These are phyloP conservation scores for Drosophila mimetica DNA, from an alignment of 2,888 invertebrate species.

Conservation along the genomic window DNA sequence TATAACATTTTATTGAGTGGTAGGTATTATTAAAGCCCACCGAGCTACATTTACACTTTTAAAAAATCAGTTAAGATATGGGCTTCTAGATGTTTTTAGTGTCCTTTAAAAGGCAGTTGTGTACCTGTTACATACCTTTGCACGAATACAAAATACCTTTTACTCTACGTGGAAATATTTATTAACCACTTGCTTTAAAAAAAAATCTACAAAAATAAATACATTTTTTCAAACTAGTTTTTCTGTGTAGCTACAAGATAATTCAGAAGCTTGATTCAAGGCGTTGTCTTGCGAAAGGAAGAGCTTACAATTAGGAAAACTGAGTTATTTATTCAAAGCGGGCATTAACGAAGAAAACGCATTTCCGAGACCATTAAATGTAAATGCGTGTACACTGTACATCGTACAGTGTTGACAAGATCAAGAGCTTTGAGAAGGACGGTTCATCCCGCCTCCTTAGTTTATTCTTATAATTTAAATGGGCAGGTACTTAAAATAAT, in stretches of 20 bases:
- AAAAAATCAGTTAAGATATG: too few species aligned
- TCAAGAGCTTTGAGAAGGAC: background rate
- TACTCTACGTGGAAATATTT: too few species aligned
- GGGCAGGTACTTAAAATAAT: conserved; percentile 17
- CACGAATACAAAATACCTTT: too few species aligned
- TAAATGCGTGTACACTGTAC: background rate
- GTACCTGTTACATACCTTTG: too few species aligned
- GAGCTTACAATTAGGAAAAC: background rate
- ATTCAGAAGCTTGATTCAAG: background rate
- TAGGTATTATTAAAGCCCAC: too few species aligned
- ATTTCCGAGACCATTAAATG: conserved; percentile 1
- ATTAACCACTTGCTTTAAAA: too few species aligned
- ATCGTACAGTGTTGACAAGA: conserved; percentile 10
- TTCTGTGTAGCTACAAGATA: background rate
- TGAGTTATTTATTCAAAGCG: conserved; percentile 13
- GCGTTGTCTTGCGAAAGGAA: background rate
- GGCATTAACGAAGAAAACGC: background rate
- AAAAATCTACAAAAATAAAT: too few species aligned
- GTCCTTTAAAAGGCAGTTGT: too few species aligned
- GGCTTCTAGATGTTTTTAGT: too few species aligned
- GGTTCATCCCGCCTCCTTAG: conserved; percentile 2
- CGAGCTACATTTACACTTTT: too few species aligned
- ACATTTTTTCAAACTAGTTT: background rate
- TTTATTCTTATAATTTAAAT: conserved; percentile 17
- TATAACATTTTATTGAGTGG: too few species aligned